phyloP scores from a whole-genome alignment of 2,797 vertebrate species.

The Huso huso region DNA sequence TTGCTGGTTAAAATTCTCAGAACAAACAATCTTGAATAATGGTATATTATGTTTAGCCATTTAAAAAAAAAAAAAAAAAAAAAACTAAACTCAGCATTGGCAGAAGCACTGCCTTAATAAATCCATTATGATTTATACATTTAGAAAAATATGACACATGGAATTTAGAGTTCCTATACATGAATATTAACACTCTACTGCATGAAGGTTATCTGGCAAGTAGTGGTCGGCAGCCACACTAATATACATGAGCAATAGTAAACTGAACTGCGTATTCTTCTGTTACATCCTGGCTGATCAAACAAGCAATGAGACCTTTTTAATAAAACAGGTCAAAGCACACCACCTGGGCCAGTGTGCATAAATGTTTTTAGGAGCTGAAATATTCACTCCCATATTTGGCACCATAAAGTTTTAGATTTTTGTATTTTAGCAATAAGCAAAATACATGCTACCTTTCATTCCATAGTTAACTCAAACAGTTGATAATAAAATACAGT shows the following conservation, averaged over 20 bases:
- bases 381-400: constrained; percentile 36
- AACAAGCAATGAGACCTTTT: neutral
- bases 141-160: constrained; percentile 20
- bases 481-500: neutral
- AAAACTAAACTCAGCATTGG: constrained; percentile 26
- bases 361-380: neutral
- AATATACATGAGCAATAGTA: neutral
- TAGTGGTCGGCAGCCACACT: neutral
- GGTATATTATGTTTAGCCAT: constrained; percentile 24
- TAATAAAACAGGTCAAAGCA: neutral
- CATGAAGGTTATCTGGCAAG: neutral
- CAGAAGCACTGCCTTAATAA: constrained; percentile 24
- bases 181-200: constrained; percentile 6
- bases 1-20: constrained; percentile 17
- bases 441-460: constrained; percentile 8
- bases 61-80: constrained; percentile 9
- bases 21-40: constrained; percentile 24
- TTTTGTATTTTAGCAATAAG: constrained; percentile 24
- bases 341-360: neutral
- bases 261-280: neutral
- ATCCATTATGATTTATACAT: constrained; percentile 14
- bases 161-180: constrained; percentile 27
- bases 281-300: neutral
- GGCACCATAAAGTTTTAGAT: constrained; percentile 48
- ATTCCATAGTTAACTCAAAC: neutral